Base-by-base conservation (phyloP, 2,113 vertebrate genomes). In the Zosterops hypoxanthus region DNA sequence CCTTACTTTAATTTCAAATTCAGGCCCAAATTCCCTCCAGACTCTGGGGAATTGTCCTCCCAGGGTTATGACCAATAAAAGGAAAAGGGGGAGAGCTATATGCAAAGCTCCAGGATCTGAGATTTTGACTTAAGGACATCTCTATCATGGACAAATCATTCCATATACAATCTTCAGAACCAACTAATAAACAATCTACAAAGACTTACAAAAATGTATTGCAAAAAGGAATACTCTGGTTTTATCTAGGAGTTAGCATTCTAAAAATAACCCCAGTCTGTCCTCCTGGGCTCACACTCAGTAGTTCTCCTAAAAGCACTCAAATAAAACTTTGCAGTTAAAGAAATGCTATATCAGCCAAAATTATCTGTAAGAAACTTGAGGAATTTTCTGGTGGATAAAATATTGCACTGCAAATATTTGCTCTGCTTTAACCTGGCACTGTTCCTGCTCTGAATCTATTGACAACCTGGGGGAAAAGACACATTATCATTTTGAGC, bases 371-470 rank as follows among this genome's bases (percentile, higher is more conserved):
- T 63, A 52, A 86, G 77, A 86, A 86, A 34, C 39, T 50, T 31
- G 14, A 78, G 25, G 69, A 83, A 66, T 88, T 94, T 93, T 90
- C 60, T 78, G 28, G 15, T 75, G 47, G 84, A 68, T 71, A 86
- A 93, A 88, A 86, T 90, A 83, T 13, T 84, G 10, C 24, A 73
- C 52, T 88, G 68, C 39, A 95, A 92, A 81, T 85, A 88, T 91
- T 93, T 93, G n/a, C 23, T 86, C 60, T 80, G 24, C 28, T 90
- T 85, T 64, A 86, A 47, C 23, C 47, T 82, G 76, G 78, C 42
- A n/a, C 50, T 81, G 5, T 24, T 93, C 56, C 39, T 63, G 8
- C 56, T 92, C 56, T 49, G 60, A 71, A 42, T 60, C 22, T 78
- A 52, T 25, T 44, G 47, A 55, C 23, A 42, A 18, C 57, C 11